Conservation (phyloP, 2,113 vertebrate genomes). For the Megalops atlanticus region DNA sequence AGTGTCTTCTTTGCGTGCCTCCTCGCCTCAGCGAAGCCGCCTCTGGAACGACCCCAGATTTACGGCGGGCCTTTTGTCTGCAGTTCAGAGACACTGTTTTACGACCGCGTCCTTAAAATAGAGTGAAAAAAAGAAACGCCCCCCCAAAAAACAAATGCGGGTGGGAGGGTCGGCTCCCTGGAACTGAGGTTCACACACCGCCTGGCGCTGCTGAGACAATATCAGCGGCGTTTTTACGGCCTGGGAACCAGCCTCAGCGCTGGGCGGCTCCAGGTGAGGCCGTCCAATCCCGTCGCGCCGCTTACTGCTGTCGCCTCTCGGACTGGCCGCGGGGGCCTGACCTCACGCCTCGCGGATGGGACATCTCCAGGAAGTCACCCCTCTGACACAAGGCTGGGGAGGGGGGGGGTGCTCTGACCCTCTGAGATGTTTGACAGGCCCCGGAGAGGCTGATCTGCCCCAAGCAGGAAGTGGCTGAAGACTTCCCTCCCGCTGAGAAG, state of each 20-base stretch:
- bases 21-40: not conserved
- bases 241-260: not conserved
- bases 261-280: not conserved
- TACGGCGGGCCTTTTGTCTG: not conserved
- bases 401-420: not conserved
- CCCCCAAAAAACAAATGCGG: no score
- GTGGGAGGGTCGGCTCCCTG: no score
- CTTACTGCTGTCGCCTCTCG: not conserved
- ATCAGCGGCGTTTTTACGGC: conserved; percentile 1
- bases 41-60: not conserved
- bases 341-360: no score
- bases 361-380: not conserved
- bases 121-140: no score
- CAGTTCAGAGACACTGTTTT: not conserved
- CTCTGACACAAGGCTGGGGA: not conserved
- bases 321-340: not conserved
- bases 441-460: no score
- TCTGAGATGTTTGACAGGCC: not conserved
- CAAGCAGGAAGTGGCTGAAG: no score
- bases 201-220: not conserved
- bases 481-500: no score
- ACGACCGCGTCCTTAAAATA: not conserved
- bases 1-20: not conserved
- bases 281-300: not conserved
- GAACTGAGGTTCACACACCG: no score